Evolutionary conservation across 2,888 invertebrate species (phyloP).

Genomic region (Fragum whitleyi): DNA sequence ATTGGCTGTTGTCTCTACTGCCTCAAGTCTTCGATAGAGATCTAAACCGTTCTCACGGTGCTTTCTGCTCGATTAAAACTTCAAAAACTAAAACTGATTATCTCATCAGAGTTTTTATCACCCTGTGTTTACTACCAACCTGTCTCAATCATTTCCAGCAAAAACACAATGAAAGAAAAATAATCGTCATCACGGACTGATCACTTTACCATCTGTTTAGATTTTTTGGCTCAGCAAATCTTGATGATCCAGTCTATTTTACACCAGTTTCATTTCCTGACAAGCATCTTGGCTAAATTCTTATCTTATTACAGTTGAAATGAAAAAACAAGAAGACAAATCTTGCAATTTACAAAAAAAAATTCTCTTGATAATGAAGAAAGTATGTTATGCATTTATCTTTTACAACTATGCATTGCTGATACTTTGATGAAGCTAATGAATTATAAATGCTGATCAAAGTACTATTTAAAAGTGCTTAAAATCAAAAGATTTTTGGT

Average conservation of each 20-base stretch:
- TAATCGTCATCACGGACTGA: slow-evolving; percentile 11
- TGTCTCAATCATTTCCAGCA: slow-evolving; percentile 14
- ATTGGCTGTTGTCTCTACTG: not conserved
- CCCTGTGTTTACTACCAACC: slow-evolving; percentile 19
- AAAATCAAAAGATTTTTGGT: too few relatives aligned
- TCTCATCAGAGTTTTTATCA: slow-evolving; percentile 22
- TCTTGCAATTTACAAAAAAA: too few relatives aligned
- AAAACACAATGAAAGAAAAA: slow-evolving; percentile 19
- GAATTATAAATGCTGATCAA: too few relatives aligned
- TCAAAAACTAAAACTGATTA: slow-evolving; percentile 27
- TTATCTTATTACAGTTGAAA: too few relatives aligned
- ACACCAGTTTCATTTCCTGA: not conserved
- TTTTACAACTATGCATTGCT: too few relatives aligned
- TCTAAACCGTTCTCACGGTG: slow-evolving; percentile 23
- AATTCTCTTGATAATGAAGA: too few relatives aligned
- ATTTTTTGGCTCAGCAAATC: slow-evolving; percentile 13
- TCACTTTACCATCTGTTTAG: slow-evolving; percentile 17
- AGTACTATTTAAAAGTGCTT: too few relatives aligned
- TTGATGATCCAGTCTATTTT: slow-evolving; percentile 3
- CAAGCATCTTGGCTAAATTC: not conserved
- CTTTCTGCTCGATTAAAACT: slow-evolving; percentile 22
- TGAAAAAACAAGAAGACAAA: too few relatives aligned
- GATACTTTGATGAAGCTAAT: too few relatives aligned
- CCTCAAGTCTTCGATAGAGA: slow-evolving; percentile 6
- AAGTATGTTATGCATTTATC: too few relatives aligned